Evolutionary conservation across 2,113 vertebrate genomes (phyloP).

Genomic region (Takifugu flavidus): DNA sequence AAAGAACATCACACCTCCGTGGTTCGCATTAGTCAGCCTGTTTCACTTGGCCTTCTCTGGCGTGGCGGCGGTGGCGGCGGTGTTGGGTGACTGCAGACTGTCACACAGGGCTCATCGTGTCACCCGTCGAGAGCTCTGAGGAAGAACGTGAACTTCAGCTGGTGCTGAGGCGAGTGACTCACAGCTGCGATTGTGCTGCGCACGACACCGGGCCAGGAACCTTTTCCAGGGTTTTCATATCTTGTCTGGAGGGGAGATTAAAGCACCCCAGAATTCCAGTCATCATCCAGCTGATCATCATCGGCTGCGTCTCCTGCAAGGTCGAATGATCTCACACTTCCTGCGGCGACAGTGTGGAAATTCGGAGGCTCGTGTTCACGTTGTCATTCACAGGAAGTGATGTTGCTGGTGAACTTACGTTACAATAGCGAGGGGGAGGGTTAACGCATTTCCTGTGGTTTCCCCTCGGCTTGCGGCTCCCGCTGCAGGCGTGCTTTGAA

Average conservation of each 20-base stretch:
- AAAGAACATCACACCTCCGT: slow-evolving; percentile 39
- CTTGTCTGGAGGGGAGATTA: background rate
- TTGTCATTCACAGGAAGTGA: slow-evolving; percentile 59
- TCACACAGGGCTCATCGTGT: slow-evolving; percentile 20
- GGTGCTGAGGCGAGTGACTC: slow-evolving; percentile 27
- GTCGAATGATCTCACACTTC: slow-evolving; percentile 24
- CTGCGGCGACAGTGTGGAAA: slow-evolving; percentile 22
- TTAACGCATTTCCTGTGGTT: slow-evolving; percentile 62
- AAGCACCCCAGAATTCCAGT: too few relatives aligned
- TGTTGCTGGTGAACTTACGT: slow-evolving; percentile 17
- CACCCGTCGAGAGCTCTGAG: slow-evolving; percentile 19
- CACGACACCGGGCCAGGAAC: slow-evolving; percentile 19
- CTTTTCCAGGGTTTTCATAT: slow-evolving; percentile 10
- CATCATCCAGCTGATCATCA: too few relatives aligned
- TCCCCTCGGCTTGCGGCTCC: slow-evolving; percentile 17
- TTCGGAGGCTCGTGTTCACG: slow-evolving; percentile 25
- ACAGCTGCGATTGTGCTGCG: slow-evolving; percentile 20
- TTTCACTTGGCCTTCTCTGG: slow-evolving; percentile 20
- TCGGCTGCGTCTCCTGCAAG: background rate
- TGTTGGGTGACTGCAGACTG: slow-evolving; percentile 43
- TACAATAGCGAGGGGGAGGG: slow-evolving; percentile 15
- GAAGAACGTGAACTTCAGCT: slow-evolving; percentile 38
- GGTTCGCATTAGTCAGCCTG: slow-evolving; percentile 44
- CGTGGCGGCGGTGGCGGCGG: slow-evolving; percentile 19
- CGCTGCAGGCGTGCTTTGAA: slow-evolving; percentile 34